phyloP scores from a whole-genome alignment of 2,113 vertebrate species.

The Rissa tridactyla region DNA sequence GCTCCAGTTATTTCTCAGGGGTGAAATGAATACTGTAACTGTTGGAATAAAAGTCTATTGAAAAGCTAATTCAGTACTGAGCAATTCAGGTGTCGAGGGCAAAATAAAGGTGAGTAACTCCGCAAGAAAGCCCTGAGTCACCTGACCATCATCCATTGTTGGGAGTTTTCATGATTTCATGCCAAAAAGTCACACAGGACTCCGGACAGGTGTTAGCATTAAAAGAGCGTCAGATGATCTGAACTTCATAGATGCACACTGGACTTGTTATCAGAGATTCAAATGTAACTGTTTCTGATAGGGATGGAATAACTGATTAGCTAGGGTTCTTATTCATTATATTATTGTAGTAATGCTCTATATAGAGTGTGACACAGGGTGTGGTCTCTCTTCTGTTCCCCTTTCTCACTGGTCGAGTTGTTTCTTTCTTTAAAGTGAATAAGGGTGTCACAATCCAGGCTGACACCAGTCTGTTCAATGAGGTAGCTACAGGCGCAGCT shows the following conservation, averaged over 20 bases:
- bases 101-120: not conserved
- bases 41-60: not conserved
- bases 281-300: not conserved
- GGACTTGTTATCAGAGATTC: not conserved
- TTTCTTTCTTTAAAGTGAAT: not conserved
- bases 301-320: not conserved
- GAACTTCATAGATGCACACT: not conserved
- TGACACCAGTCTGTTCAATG: not conserved
- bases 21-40: not conserved
- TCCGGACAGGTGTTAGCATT: not conserved
- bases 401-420: not conserved
- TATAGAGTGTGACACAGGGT: not conserved
- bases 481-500: not conserved
- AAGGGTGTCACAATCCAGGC: not conserved
- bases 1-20: slow-evolving; percentile 2
- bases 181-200: not conserved
- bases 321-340: not conserved
- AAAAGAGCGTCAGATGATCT: not conserved
- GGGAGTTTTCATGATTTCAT: not conserved
- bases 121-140: not conserved
- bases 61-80: not conserved
- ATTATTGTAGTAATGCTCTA: not conserved
- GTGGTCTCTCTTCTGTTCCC: not conserved
- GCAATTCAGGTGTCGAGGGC: not conserved
- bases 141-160: not conserved